Percentiles rank a stretch among this genome's conserved stretches.
phyloP scores from a whole-genome alignment of 1,140 invertebrate species.

The Armadillidium nasatum region DNA sequence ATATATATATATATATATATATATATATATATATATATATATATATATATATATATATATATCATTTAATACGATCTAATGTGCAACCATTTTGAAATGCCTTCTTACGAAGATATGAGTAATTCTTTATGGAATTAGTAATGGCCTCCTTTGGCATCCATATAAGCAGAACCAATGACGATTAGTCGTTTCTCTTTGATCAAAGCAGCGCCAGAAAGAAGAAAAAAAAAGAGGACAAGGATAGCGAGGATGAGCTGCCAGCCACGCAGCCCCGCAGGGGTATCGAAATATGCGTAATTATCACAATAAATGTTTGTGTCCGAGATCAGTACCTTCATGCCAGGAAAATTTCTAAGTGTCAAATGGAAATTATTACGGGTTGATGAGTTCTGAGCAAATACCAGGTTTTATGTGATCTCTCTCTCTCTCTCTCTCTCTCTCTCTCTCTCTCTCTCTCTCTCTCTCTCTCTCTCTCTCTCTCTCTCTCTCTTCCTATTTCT shows the following conservation, averaged over 20 bases:
- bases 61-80: neutral
- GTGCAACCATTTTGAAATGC: neutral
- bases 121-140: neutral
- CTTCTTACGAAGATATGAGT: neutral
- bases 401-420: too few species aligned
- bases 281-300: neutral
- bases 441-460: too few species aligned
- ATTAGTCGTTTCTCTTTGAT: neutral
- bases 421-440: too few species aligned
- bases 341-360: neutral
- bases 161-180: conserved; percentile 3
- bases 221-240: neutral
- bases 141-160: neutral
- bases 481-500: too few species aligned
- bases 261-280: neutral
- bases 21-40: conserved; percentile 12
- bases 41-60: conserved; percentile 4
- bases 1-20: conserved; percentile 10
- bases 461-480: too few species aligned
- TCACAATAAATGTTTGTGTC: neutral
- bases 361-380: neutral
- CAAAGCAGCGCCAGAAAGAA: neutral
- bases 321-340: neutral
- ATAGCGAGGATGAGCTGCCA: neutral
- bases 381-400: too few species aligned